These are phyloP conservation scores for Habropoda laboriosa DNA, from an alignment of 1,140 invertebrate species.

Conservation along the genomic window DNA sequence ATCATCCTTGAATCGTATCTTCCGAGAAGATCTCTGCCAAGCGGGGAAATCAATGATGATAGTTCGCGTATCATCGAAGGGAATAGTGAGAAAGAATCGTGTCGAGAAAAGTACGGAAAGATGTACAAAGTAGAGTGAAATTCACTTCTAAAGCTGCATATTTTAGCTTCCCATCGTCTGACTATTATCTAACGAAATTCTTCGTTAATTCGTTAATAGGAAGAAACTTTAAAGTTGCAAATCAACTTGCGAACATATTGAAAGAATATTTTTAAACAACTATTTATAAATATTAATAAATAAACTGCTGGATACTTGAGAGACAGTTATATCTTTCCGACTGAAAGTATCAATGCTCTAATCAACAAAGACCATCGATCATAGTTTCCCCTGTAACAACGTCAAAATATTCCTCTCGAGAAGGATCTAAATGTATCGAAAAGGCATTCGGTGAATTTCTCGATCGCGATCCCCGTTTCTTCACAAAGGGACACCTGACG, in stretches of 20 bases:
- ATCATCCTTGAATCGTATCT: not conserved
- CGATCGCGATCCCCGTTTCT: conserved; percentile 20
- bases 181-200: too few relatives aligned
- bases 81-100: not conserved
- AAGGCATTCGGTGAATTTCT: conserved; percentile 15
- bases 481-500: conserved; percentile 9
- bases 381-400: not conserved
- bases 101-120: not conserved
- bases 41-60: not conserved
- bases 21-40: not conserved
- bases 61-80: not conserved
- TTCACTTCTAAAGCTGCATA: not conserved
- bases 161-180: not conserved
- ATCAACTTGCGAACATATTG: too few relatives aligned
- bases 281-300: too few relatives aligned
- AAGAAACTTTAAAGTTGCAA: too few relatives aligned
- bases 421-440: conserved; percentile 14
- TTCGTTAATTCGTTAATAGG: too few relatives aligned
- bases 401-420: not conserved
- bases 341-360: not conserved
- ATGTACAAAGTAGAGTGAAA: not conserved
- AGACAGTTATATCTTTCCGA: too few relatives aligned
- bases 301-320: too few relatives aligned
- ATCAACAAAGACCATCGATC: conserved; percentile 23
- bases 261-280: too few relatives aligned